Conservation (phyloP, 2,888 invertebrate species). For the Amblyjoppa proteus region DNA sequence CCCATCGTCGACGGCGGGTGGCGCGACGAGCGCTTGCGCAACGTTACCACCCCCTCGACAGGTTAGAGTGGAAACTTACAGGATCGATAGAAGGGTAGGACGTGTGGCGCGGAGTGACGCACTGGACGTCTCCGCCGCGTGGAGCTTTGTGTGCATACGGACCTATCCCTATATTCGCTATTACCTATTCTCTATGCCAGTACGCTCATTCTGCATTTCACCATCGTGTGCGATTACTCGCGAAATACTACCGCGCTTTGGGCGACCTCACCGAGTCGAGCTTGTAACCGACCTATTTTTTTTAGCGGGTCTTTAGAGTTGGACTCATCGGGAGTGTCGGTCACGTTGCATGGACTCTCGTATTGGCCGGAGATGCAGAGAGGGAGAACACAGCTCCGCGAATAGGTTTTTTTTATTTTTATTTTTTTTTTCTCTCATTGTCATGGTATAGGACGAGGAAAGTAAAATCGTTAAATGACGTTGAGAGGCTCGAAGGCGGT, state of each 20-base stretch:
- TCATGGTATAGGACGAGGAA: neutral
- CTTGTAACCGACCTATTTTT: conserved; percentile 8
- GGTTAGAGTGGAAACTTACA: conserved; percentile 74
- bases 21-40: conserved; percentile 68
- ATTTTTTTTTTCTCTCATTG: neutral
- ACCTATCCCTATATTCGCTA: neutral
- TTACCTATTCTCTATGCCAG: neutral
- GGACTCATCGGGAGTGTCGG: neutral
- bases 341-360: no score
- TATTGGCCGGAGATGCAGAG: no score
- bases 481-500: conserved; percentile 8
- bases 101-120: conserved; percentile 52
- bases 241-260: neutral
- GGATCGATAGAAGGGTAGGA: conserved; percentile 75
- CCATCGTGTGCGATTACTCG: neutral
- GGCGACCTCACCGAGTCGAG: neutral
- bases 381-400: no score
- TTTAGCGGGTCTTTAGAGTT: neutral
- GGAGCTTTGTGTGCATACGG: conserved; percentile 15
- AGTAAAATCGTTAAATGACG: neutral
- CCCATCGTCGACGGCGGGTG: conserved; percentile 38
- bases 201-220: neutral
- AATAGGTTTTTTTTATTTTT: neutral
- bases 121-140: conserved; percentile 49
- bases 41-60: conserved; percentile 58